Base-by-base conservation (phyloP, 2,797 vertebrate genomes). In the Pipistrellus nathusii region DNA sequence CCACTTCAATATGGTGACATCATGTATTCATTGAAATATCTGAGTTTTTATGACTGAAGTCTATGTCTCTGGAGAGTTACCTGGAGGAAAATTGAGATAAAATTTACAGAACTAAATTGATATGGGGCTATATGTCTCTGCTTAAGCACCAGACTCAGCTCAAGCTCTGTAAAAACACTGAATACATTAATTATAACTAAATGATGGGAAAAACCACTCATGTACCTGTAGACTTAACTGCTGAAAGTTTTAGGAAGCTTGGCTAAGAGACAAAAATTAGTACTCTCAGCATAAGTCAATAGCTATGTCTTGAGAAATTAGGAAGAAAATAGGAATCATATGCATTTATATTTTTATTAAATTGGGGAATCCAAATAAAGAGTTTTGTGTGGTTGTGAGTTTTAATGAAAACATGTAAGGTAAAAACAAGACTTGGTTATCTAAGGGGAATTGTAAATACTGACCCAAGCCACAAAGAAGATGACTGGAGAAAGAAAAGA, bases 291-390 rank as follows among this genome's bases (percentile, higher is more conserved):
- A 38, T 62, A 77, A 89, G 15, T 18, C 68, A 94, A 55, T 84
- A 7, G 27, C 38, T 35, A 21, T 20, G 17, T 85, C 57, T 91
- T 82, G 46, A 68, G 27, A 51, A 68, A 82, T n/a, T 75, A 86
- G 20, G 14, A 17, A 89, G 32, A 73, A 96, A 95, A 90, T 48
- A 27, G 30, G 13, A 97, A 85, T 15, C 5, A 72, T 93, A 85
- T 82, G 20, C 68, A 64, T 41, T 69, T 90, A 76, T 59, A 89
- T 30, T 88, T 87, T 85, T 81, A 93, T 87, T 91, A 83, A 83
- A 90, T 64, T 68, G 89, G 4, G n/a, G 30, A 8, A 68, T 62
- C 8, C 12, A 76, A 72, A 90, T 41, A 93, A 69, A 94, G 23
- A 59, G 14, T 80, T 88, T 89, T 89, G 18, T 46, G 15, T 78